Conservation (phyloP, 1,140 invertebrate genomes). For the Phymastichus coffea region DNA sequence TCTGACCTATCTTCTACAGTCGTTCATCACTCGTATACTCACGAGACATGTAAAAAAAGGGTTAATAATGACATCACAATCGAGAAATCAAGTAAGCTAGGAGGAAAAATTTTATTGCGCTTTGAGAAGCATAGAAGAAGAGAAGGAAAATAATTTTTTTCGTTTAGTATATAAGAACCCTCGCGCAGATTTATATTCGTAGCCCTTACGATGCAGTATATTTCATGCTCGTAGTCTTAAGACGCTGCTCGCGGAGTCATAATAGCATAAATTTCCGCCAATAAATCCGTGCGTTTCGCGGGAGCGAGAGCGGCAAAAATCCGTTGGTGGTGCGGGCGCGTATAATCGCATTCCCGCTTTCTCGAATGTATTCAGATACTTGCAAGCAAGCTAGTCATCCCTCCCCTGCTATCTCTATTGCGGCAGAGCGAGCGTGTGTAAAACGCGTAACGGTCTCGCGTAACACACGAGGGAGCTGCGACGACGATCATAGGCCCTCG, state of each 20-base stretch:
- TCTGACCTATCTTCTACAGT: no score
- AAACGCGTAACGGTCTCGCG: constrained; percentile 22
- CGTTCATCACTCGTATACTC: no score
- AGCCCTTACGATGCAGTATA: constrained; percentile 9
- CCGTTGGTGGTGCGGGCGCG: constrained; percentile 21
- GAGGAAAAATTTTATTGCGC: no score
- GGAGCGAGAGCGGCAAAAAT: constrained; percentile 38
- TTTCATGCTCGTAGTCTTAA: constrained; percentile 6
- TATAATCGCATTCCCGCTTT: constrained; percentile 53
- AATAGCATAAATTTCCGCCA: constrained; percentile 49
- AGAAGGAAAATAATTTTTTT: constrained; percentile 11
- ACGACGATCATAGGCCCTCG: no score
- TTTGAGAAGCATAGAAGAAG: background rate
- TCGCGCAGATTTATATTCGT: constrained; percentile 4
- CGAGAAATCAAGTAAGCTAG: no score
- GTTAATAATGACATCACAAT: no score
- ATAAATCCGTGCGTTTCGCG: constrained; percentile 45
- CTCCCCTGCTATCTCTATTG: constrained; percentile 6
- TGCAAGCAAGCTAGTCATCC: no score
- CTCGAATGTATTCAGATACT: constrained; percentile 52
- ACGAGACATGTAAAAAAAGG: no score
- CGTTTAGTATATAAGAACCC: no score
- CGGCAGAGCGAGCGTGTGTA: constrained; percentile 5
- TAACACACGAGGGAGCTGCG: background rate
- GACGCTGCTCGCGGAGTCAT: constrained; percentile 20